These are phyloP conservation scores for Cheirogaleus major DNA, from an alignment of 2,797 vertebrate species.

Conservation along the genomic window DNA sequence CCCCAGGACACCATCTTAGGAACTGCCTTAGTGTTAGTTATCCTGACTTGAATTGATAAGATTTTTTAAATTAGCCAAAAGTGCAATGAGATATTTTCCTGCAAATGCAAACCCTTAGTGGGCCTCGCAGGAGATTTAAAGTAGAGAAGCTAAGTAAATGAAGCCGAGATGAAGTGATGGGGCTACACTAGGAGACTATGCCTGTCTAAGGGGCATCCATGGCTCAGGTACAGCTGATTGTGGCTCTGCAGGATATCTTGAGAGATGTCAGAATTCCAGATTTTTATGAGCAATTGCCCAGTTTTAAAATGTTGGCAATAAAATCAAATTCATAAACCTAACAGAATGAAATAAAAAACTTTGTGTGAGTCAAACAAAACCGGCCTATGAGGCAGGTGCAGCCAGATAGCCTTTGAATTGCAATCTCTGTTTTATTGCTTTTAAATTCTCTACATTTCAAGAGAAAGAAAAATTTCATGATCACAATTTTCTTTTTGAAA, in stretches of 20 bases:
- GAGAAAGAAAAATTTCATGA: conserved; percentile 40
- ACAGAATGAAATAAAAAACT: neutral
- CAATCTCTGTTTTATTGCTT: conserved; percentile 37
- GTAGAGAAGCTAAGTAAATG: neutral
- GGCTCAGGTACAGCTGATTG: accelerated
- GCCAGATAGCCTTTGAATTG: neutral
- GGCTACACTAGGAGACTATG: neutral
- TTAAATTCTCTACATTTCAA: neutral
- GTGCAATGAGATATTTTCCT: neutral
- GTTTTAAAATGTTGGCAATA: conserved; percentile 20
- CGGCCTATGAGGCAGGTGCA: neutral
- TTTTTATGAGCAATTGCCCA: neutral
- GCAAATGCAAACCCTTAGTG: neutral
- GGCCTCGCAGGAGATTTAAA: neutral
- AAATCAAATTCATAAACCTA: neutral
- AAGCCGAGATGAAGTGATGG: neutral
- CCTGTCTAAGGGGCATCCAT: neutral
- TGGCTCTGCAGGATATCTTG: neutral
- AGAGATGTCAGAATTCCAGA: neutral
- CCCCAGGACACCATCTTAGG: neutral
- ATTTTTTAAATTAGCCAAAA: neutral
- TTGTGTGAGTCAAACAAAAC: neutral
- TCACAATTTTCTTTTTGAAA: conserved; percentile 57
- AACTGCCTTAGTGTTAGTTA: neutral
- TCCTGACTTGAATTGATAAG: neutral